These are phyloP conservation scores for Homarus gammarus DNA, from an alignment of 2,888 invertebrate species.

Conservation along the genomic window DNA sequence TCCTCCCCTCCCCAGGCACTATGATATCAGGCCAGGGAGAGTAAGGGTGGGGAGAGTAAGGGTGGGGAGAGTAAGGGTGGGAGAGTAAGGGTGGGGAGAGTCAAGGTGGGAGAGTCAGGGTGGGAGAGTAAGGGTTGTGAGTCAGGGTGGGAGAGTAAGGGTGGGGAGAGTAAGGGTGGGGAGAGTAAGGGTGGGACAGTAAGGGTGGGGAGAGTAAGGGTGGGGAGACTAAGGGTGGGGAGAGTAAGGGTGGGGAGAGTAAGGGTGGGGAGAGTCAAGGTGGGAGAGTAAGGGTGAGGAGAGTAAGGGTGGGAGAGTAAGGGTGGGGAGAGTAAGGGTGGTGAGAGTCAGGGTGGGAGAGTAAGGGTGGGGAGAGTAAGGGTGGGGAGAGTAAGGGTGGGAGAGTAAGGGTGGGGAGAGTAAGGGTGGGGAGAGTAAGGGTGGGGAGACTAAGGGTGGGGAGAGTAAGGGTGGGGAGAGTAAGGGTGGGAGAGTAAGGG, in stretches of 20 bases:
- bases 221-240: background rate
- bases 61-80: background rate
- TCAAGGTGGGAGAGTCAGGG: background rate
- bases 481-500: background rate
- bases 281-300: no score
- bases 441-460: background rate
- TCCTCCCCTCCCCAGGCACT: background rate
- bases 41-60: slow-evolving; percentile 1
- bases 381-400: no score
- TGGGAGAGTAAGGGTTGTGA: no score
- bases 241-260: background rate
- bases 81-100: background rate
- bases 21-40: background rate
- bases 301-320: background rate
- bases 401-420: background rate
- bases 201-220: slow-evolving; percentile 11
- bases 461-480: background rate
- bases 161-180: background rate
- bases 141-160: background rate
- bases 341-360: slow-evolving; percentile 9
- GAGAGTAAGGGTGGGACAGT: slow-evolving; percentile 11
- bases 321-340: background rate
- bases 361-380: no score
- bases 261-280: background rate
- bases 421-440: background rate